These are phyloP conservation scores for Mohoua ochrocephala DNA, from an alignment of 2,113 vertebrate genomes.

Conservation along the genomic window DNA sequence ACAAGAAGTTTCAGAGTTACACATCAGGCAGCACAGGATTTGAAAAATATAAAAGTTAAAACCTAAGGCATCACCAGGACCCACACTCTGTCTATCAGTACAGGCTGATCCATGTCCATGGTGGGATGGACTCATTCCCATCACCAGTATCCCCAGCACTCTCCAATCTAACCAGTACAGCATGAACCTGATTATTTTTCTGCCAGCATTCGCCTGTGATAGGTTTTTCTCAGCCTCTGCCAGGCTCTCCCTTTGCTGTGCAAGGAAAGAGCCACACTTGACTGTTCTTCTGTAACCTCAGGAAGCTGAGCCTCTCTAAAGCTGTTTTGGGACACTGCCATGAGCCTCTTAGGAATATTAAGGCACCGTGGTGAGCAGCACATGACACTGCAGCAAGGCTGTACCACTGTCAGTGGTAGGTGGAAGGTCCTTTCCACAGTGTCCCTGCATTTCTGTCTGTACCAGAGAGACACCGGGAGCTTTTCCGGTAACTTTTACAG, in stretches of 20 bases:
- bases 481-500: neutral
- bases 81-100: neutral
- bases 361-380: neutral
- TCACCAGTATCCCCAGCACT: neutral
- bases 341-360: neutral
- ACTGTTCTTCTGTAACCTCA: neutral
- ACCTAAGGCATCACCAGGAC: too few relatives aligned
- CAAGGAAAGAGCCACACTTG: neutral
- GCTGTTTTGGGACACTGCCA: neutral
- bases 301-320: neutral
- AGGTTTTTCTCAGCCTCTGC: neutral
- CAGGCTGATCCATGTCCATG: neutral
- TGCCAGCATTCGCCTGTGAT: neutral
- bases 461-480: neutral
- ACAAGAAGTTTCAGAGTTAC: too few relatives aligned
- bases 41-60: too few relatives aligned
- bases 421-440: neutral
- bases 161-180: neutral
- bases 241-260: neutral
- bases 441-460: neutral
- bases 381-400: neutral
- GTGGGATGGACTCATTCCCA: neutral
- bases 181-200: neutral
- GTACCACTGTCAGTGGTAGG: rapidly evolving
- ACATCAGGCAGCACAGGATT: too few relatives aligned